A percentile compares a stretch with the other conserved stretches of the same genome.
These are phyloP conservation scores for Sciurus niger DNA, from an alignment of 2,113 vertebrate species.

Conservation along the genomic window DNA sequence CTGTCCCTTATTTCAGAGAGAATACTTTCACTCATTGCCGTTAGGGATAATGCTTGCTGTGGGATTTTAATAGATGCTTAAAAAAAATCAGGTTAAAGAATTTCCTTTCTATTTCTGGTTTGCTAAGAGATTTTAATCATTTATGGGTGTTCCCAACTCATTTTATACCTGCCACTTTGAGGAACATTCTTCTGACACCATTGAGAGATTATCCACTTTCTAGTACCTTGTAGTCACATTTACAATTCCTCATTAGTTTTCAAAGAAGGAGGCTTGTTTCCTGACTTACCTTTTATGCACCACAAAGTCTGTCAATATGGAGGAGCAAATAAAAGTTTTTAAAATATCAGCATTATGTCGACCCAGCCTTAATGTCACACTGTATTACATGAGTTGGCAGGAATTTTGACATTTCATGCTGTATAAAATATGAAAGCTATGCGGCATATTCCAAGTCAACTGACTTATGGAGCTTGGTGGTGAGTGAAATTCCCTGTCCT, in stretches of 20 bases:
- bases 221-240: not conserved
- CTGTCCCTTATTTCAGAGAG: not conserved
- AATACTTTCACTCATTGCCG: not conserved
- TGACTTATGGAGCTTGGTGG: not conserved
- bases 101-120: slow-evolving; percentile 53
- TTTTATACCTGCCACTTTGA: slow-evolving; percentile 37
- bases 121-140: slow-evolving; percentile 8
- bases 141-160: not conserved
- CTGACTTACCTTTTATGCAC: slow-evolving; percentile 19
- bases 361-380: not conserved
- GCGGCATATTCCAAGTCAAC: not conserved
- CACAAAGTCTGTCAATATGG: not conserved
- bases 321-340: slow-evolving; percentile 43
- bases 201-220: not conserved
- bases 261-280: not conserved
- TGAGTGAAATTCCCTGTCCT: not conserved
- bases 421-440: not conserved
- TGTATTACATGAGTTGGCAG: not conserved
- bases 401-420: not conserved
- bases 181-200: not conserved
- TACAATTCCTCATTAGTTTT: slow-evolving; percentile 9
- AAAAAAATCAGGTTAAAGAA: not conserved
- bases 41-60: not conserved
- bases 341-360: not conserved
- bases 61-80: slow-evolving; percentile 25